phyloP scores from a whole-genome alignment of 2,113 vertebrate species.

The Spilogale gracilis region DNA sequence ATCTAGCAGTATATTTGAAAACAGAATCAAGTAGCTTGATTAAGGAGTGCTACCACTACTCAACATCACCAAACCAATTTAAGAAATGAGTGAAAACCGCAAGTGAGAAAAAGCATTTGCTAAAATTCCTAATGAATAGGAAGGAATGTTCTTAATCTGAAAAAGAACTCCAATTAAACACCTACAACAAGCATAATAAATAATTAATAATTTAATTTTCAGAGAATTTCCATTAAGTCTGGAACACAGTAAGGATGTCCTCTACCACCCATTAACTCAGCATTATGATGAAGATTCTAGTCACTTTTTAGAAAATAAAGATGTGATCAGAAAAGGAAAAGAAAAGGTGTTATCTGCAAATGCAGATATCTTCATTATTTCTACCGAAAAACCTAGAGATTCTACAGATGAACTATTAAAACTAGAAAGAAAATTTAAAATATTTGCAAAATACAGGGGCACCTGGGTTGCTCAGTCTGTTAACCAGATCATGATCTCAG shows the following conservation, averaged over 20 bases:
- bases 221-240: slow-evolving; percentile 25
- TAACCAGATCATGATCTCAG: not conserved
- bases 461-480: not conserved
- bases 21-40: not conserved
- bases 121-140: slow-evolving; percentile 33
- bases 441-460: not conserved
- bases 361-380: slow-evolving; percentile 26
- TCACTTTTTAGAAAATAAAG: not conserved
- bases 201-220: slow-evolving; percentile 54
- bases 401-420: not conserved
- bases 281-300: not conserved
- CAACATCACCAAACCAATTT: not conserved
- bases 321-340: not conserved
- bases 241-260: not conserved
- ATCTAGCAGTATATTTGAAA: not conserved
- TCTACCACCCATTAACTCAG: slow-evolving; percentile 27
- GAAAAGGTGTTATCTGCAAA: not conserved
- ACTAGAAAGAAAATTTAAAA: slow-evolving; percentile 4
- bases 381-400: not conserved
- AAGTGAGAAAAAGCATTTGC: not conserved
- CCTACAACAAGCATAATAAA: slow-evolving; percentile 37
- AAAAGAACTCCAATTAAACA: not conserved
- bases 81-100: not conserved
- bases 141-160: slow-evolving; percentile 13
- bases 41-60: not conserved